Percentiles rank a stretch among this genome's conserved stretches.
These are phyloP conservation scores for Anarsia innoxiella DNA, from an alignment of 2,888 invertebrate genomes.

Conservation along the genomic window DNA sequence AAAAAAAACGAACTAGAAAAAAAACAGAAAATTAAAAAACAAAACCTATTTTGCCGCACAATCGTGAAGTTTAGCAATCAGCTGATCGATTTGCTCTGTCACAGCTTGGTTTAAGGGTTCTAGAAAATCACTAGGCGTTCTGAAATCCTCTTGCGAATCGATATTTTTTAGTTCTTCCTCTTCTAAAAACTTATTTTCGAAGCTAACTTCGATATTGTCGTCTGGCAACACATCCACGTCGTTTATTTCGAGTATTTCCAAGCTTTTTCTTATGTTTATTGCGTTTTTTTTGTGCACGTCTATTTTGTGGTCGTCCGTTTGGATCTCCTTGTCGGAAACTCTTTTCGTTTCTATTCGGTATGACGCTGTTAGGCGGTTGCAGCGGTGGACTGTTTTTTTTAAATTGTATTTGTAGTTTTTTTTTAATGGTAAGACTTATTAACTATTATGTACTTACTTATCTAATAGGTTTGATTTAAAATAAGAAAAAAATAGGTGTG, in stretches of 20 bases:
- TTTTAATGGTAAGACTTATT: too few species aligned
- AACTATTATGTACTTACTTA: too few species aligned
- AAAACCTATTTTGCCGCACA: constrained; percentile 43
- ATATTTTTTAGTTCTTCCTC: constrained; percentile 9
- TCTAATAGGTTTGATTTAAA: too few species aligned
- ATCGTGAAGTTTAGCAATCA: constrained; percentile 55
- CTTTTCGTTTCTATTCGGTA: background rate
- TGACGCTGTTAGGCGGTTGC: background rate
- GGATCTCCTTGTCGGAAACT: constrained; percentile 22
- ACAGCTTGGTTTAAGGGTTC: constrained; percentile 57
- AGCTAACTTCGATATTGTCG: constrained; percentile 43
- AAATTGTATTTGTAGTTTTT: too few species aligned
- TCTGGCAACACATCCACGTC: constrained; percentile 37
- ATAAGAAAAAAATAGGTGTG: too few species aligned
- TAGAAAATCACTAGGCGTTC: constrained; percentile 54
- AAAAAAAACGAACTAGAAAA: constrained; percentile 11
- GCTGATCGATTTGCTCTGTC: constrained; percentile 55
- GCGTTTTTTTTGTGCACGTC: constrained; percentile 28
- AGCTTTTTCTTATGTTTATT: constrained; percentile 40
- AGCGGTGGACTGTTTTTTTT: background rate
- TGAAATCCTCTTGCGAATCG: constrained; percentile 51
- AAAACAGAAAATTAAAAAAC: constrained; percentile 9
- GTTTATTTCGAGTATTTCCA: constrained; percentile 50
- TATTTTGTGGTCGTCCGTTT: constrained; percentile 21
- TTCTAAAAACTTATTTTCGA: constrained; percentile 39